Evolutionary conservation across 2,888 invertebrate genomes (phyloP), one percentile per base, ranked within the genome.

Genomic region (Rhopalosiphum nymphaeae): DNA sequence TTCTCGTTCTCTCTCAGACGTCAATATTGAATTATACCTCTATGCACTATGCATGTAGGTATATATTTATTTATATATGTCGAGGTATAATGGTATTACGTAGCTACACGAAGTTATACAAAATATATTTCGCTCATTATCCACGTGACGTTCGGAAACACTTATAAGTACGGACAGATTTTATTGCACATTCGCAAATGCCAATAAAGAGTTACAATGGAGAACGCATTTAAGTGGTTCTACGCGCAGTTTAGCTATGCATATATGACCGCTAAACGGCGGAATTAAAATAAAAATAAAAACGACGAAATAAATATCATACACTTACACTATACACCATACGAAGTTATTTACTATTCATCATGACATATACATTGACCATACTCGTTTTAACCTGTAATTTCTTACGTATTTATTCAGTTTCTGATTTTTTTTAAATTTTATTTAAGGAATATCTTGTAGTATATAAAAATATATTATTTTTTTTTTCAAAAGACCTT

Each of bases 271-370:
- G 67, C 67, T 16, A 67, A 67, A n/a, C 67, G 1, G 1, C 0
- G n/a, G n/a, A n/a, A 67, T 67, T 67, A n/a, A 67, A 67, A 67
- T 67, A 67, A n/a, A 67, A 67, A 67, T 67, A n/a, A 67, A 67
- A 67, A 67, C 16, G 67, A n/a, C n/a, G 16, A n/a, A 5, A 5
- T n/a, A 67, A 67, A n/a, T 67, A n/a, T 5, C 67, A n/a, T 67
- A 1, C 16, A n/a, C n/a, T 5, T 36, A 67, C n/a, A 67, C 16
- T n/a, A 61, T 61, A n/a, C 5, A 5, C n/a, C 13, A 61, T 61
- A n/a, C 21, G 21, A 0, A 5, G 67, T 67, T n/a, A 13, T 25
- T n/a, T 67, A 53, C 5, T 16, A 53, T 53, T 53, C 53, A 4
- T 53, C 53, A 4, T 53, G n/a, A 13, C n/a, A 7, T 46, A 46